Conservation (phyloP, 2,888 invertebrate genomes). For the Ryuthela nishihirai region DNA sequence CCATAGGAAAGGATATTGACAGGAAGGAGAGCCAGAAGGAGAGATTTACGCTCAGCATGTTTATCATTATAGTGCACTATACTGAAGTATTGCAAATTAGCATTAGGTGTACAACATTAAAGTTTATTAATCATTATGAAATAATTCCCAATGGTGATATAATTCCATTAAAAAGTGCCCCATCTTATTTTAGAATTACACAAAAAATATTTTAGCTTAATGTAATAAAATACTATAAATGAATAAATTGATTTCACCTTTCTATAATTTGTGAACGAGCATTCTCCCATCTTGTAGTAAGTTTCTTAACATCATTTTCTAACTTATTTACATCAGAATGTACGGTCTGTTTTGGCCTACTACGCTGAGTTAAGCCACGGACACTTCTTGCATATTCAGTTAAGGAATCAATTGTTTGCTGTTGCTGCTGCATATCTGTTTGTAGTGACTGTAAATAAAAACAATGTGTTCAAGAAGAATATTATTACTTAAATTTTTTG, state of each 20-base stretch:
- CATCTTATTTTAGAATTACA: too few relatives aligned
- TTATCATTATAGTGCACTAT: too few relatives aligned
- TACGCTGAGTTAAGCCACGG: slow-evolving; percentile 82
- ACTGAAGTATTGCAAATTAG: too few relatives aligned
- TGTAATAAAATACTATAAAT: too few relatives aligned
- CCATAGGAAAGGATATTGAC: too few relatives aligned
- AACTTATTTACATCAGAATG: slow-evolving; percentile 56
- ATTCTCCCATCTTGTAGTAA: slow-evolving; percentile 22
- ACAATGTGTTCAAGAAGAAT: neutral
- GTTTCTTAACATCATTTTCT: slow-evolving; percentile 33
- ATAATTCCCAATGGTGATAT: too few relatives aligned
- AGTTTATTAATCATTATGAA: too few relatives aligned
- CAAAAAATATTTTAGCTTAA: too few relatives aligned
- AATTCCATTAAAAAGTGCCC: too few relatives aligned
- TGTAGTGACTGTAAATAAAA: slow-evolving; percentile 62
- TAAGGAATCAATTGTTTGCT: slow-evolving; percentile 83
- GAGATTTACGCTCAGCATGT: too few relatives aligned
- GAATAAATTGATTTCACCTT: slow-evolving; percentile 18
- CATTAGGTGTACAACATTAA: too few relatives aligned
- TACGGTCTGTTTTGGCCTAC: slow-evolving; percentile 66
- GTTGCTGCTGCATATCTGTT: slow-evolving; percentile 81
- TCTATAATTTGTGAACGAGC: slow-evolving; percentile 30
- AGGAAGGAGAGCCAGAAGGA: too few relatives aligned
- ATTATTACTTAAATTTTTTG: neutral
- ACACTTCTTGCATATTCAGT: slow-evolving; percentile 87